Evolutionary conservation across 2,888 invertebrate species (phyloP).

Genomic region (Drosophila meridionalis): DNA sequence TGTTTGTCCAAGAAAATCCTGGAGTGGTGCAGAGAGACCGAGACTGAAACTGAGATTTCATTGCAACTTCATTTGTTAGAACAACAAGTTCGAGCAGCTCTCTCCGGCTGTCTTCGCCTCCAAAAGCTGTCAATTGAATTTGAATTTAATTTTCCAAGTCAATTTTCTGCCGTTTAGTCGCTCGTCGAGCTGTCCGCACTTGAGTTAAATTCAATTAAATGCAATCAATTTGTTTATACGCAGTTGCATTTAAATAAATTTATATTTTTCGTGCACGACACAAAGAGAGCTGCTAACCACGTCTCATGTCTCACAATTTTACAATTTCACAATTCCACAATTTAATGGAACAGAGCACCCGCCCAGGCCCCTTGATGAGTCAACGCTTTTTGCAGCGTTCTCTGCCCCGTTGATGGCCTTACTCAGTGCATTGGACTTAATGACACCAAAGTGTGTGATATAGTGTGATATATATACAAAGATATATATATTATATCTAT

Average conservation of each 20-base stretch:
- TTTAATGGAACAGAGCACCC: conserved; percentile 34
- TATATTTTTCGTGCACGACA: conserved; percentile 47
- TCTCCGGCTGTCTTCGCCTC: conserved; percentile 1
- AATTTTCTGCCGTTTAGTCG: conserved; percentile 41
- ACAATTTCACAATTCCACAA: conserved; percentile 43
- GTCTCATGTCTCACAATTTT: conserved; percentile 12
- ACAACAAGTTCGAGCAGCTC: conserved; percentile 33
- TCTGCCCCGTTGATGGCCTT: conserved; percentile 42
- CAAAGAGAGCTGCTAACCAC: conserved; percentile 21
- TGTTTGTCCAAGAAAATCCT: conserved; percentile 71
- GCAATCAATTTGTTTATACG: conserved; percentile 79
- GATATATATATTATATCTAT: neutral
- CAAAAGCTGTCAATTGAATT: conserved; percentile 71
- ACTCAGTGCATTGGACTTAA: conserved; percentile 62
- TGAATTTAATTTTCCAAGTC: conserved; percentile 69
- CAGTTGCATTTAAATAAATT: conserved; percentile 75
- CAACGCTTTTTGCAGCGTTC: conserved; percentile 48
- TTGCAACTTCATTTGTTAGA: conserved; percentile 59
- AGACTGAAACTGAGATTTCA: conserved; percentile 63
- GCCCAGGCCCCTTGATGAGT: conserved; percentile 49
- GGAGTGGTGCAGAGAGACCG: neutral
- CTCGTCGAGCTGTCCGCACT: conserved; percentile 35
- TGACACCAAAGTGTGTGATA: conserved; percentile 53
- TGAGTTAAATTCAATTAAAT: conserved; percentile 76
- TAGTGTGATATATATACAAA: conserved; percentile 19